Conservation (phyloP, 2,888 invertebrate species). For the Venusia cambrica region DNA sequence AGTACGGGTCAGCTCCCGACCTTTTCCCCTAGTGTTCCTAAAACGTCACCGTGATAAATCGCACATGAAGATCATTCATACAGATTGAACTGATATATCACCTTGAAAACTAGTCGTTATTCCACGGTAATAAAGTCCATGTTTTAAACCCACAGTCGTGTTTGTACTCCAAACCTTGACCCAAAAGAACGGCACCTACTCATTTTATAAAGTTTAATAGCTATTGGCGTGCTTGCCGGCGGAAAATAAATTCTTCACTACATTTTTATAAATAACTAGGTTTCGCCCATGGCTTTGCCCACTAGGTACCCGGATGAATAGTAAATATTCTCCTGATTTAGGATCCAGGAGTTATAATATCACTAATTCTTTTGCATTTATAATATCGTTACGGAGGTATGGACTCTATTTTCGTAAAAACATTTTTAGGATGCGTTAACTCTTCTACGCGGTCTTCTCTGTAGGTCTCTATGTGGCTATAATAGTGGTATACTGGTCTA, state of each 20-base stretch:
- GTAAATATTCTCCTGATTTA: no score
- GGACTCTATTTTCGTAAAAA: no score
- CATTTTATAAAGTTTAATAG: constrained; percentile 28
- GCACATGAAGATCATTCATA: constrained; percentile 17
- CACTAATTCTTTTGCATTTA: no score
- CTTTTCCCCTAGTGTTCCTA: no score
- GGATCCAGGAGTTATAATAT: no score
- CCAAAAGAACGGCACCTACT: constrained; percentile 41
- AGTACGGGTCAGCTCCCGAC: constrained; percentile 10
- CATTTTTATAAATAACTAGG: constrained; percentile 5
- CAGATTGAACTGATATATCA: constrained; percentile 6
- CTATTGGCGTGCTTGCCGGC: constrained; percentile 41
- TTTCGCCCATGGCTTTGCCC: constrained; percentile 5
- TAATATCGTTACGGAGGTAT: no score
- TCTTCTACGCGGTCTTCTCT: no score
- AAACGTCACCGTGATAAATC: constrained; percentile 12
- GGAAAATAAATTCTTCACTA: constrained; percentile 10
- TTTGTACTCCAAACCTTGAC: constrained; percentile 46
- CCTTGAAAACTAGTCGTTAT: constrained; percentile 5
- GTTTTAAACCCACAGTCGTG: no score
- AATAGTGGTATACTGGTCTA: no score
- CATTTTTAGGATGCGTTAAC: no score
- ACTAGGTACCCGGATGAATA: constrained; percentile 2
- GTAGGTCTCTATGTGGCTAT: no score
- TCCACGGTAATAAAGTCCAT: not conserved